A percentile compares a stretch with the other conserved stretches of the same genome.
Evolutionary conservation across 2,113 vertebrate genomes (phyloP).

Genomic region (Spheniscus mendiculus): DNA sequence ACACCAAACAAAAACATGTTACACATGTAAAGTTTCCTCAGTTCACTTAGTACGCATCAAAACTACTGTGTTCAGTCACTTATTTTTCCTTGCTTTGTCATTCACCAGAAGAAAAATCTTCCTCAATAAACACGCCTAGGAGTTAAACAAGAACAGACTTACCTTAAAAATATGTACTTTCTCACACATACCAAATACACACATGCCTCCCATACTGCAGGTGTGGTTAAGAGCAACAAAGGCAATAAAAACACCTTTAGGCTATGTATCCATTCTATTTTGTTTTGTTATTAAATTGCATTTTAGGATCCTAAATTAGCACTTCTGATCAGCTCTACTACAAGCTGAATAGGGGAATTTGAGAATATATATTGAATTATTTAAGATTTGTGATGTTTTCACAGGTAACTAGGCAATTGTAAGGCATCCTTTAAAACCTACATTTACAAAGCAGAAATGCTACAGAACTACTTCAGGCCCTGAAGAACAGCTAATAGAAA

Average conservation of each 20-base stretch:
- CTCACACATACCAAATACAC: constrained; percentile 50
- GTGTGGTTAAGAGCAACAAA: constrained; percentile 21
- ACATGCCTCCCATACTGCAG: constrained; percentile 45
- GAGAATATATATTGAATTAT: not conserved
- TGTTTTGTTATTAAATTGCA: not conserved
- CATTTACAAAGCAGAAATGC: not conserved
- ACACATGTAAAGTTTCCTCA: not conserved
- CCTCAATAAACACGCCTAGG: not conserved
- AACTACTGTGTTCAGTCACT: not conserved
- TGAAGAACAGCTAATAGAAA: not conserved
- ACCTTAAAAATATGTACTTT: constrained; percentile 37
- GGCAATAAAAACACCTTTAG: constrained; percentile 59
- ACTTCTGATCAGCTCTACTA: not conserved
- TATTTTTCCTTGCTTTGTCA: not conserved
- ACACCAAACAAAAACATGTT: not conserved
- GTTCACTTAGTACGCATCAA: not conserved
- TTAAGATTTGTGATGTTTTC: not conserved
- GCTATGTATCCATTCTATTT: constrained; percentile 29
- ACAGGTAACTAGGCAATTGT: not conserved
- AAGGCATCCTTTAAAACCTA: not conserved
- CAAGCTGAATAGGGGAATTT: not conserved
- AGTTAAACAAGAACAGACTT: constrained; percentile 32
- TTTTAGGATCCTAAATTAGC: constrained; percentile 1
- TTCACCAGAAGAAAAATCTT: not conserved
- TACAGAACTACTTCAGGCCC: not conserved